A percentile compares a stretch with the other conserved stretches of the same genome.
Conservation (phyloP, 2,888 invertebrate species). For the Nebria salina region DNA sequence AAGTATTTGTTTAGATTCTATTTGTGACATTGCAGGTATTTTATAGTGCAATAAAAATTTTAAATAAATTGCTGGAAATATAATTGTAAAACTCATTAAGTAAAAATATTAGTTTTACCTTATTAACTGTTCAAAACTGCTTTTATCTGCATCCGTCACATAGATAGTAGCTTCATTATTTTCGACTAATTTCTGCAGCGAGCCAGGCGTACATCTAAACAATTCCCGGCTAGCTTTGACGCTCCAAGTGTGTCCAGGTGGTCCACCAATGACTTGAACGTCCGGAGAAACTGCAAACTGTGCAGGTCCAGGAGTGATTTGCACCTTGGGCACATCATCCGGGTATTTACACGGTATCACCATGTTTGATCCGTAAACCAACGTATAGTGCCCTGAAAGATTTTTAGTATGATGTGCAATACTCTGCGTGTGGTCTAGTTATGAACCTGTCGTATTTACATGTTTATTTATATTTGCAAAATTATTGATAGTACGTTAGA, state of each 20-base stretch:
- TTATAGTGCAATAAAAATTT: no score
- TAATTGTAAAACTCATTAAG: no score
- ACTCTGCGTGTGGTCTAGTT: no score
- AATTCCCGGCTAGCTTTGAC: slow-evolving; percentile 74
- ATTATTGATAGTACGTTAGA: not conserved
- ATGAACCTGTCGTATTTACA: not conserved
- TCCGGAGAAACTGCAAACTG: slow-evolving; percentile 62
- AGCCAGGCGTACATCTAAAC: slow-evolving; percentile 67
- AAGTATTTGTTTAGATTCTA: no score
- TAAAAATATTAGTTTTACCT: slow-evolving; percentile 57
- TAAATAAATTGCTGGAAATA: no score
- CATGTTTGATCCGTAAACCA: slow-evolving; percentile 5
- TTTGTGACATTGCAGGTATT: no score
- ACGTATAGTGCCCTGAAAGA: not conserved
- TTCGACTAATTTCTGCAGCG: slow-evolving; percentile 69
- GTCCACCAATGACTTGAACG: slow-evolving; percentile 72
- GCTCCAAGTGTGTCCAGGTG: slow-evolving; percentile 72
- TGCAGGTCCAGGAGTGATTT: slow-evolving; percentile 10
- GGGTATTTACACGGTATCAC: slow-evolving; percentile 37
- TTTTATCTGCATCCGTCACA: slow-evolving; percentile 71
- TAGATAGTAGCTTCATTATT: slow-evolving; percentile 65
- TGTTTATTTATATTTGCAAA: not conserved
- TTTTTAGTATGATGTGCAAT: no score
- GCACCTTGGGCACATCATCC: not conserved
- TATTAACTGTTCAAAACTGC: slow-evolving; percentile 74